A percentile compares a stretch with the other conserved stretches of the same genome.
Conservation (phyloP, 2,888 invertebrate species). For the Tetragonula carbonaria region DNA sequence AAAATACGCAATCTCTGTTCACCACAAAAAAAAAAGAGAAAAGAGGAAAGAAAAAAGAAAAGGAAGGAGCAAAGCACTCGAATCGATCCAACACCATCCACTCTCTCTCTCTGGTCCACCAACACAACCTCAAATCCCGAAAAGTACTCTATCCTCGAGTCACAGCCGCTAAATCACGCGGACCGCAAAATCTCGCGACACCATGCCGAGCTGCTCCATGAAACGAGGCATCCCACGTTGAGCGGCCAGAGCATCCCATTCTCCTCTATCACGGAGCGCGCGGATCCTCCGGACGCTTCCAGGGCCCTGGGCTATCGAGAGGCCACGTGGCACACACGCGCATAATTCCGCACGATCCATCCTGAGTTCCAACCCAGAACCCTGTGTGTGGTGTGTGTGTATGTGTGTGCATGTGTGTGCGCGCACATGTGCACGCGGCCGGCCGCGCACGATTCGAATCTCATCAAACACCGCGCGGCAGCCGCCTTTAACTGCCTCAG, state of each 20-base stretch:
- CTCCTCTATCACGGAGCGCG: neutral
- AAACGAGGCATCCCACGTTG: neutral
- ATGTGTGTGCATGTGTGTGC: too few relatives aligned
- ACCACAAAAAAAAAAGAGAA: too few relatives aligned
- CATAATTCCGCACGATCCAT: constrained; percentile 28
- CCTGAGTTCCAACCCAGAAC: neutral
- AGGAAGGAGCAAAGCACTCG: too few relatives aligned
- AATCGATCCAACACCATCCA: neutral
- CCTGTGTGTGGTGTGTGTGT: too few relatives aligned
- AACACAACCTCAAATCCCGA: neutral
- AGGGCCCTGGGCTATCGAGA: constrained; percentile 9
- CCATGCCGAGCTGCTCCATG: neutral
- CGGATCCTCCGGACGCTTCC: constrained; percentile 7
- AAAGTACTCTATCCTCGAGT: neutral
- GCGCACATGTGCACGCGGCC: constrained; percentile 4
- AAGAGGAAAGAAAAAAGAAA: too few relatives aligned
- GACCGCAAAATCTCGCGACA: neutral
- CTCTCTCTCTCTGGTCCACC: neutral
- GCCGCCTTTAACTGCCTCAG: constrained; percentile 39
- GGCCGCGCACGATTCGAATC: constrained; percentile 41
- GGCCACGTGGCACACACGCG: constrained; percentile 18
- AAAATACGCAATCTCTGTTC: too few relatives aligned
- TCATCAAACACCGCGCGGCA: constrained; percentile 54
- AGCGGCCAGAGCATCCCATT: neutral
- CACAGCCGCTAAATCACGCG: neutral